Evolutionary conservation across 2,888 invertebrate genomes (phyloP).

Genomic region (Phymatocera aterrima): DNA sequence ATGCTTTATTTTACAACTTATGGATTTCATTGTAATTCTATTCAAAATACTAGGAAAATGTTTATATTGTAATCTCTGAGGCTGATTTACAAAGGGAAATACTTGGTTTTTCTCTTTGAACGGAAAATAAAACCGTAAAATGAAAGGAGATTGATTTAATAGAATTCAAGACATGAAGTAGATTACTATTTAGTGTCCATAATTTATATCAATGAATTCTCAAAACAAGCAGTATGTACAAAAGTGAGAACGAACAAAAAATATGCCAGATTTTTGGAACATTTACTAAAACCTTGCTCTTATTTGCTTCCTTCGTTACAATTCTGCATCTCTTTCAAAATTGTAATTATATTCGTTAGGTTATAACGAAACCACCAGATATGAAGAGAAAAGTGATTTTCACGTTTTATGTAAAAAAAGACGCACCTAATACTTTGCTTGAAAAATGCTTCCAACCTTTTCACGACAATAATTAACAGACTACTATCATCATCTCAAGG

Average conservation of each 20-base stretch:
- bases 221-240: no score
- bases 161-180: neutral
- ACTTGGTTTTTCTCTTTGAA: neutral
- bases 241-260: no score
- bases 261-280: no score
- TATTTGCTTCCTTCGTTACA: no score
- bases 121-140: neutral
- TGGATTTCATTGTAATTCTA: constrained; percentile 16
- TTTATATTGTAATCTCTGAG: constrained; percentile 39
- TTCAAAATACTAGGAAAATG: neutral
- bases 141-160: neutral
- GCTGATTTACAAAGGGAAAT: constrained; percentile 14
- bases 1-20: neutral
- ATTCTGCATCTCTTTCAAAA: no score
- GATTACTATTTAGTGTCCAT: no score
- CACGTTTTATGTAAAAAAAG: neutral
- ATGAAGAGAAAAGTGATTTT: no score
- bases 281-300: no score
- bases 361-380: no score
- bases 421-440: neutral
- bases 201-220: no score
- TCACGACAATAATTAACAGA: constrained; percentile 18
- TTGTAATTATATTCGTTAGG: no score
- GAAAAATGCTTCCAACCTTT: neutral
- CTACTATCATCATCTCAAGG: neutral